Base-by-base conservation (phyloP, 1,140 invertebrate species). In the Bombus fervidus region DNA sequence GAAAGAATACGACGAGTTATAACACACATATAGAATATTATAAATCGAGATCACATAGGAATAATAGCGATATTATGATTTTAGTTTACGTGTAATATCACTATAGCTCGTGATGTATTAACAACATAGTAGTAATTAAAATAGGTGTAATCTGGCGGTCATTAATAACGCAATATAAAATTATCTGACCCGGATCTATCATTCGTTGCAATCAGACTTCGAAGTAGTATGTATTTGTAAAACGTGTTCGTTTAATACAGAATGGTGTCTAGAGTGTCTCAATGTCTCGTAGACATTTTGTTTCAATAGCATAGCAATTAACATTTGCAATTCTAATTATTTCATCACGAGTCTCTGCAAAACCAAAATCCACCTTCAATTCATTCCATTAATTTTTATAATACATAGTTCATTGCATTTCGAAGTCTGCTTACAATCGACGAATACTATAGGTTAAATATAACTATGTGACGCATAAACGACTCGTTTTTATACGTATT, bases 401-500 rank as follows among this genome's bases (percentile, higher is more conserved):
- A 25, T 76, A 3, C 0, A 9, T 8, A 8, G 2, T 3, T 3
- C 2, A 39, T 43, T 25, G 39, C 53, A 39, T 64, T 68, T 83
- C 68, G 64, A 87, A 90, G 78, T 78, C 86, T 89, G 87, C 53
- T 90, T 87, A 71, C 78, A 83, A 84, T 89, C 73, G 39, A 83
- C 66, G 62, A 83, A 80, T 84, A 59, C 15, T 83, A 86, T 83
- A 85, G 81, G 85, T 89, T 87, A 84, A 78, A 75, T 53, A 81
- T 84, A 89, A 86, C 41, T 81, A 86, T 88, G 87, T 84, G 87
- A 87, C 88, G 68, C 85, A 87, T 89, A 79, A 80, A 84, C 89
- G 73, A 89, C 78, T 73, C 13, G 85, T 90, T 90, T 89, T 90
- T 90, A 87, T 90, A 90, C 88, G 88, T 86, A 90, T 89, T 81